These are phyloP conservation scores for Physella acuta DNA, from an alignment of 1,140 invertebrate species.

Conservation along the genomic window DNA sequence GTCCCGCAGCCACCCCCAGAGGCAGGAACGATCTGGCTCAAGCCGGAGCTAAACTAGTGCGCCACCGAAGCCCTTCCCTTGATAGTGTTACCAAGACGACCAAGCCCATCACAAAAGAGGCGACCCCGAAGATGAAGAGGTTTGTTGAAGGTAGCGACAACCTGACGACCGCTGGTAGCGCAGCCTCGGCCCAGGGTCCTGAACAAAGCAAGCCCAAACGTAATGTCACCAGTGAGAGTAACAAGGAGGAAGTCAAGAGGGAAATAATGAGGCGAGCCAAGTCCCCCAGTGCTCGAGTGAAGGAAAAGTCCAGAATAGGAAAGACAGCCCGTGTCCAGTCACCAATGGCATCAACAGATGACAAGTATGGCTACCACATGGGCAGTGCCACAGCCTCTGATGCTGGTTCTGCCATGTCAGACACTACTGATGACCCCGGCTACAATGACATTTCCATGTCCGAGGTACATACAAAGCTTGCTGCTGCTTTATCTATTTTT, in stretches of 20 bases:
- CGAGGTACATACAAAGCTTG: constrained; percentile 30
- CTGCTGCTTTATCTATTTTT: too few species aligned
- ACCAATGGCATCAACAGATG: constrained; percentile 23
- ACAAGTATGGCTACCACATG: constrained; percentile 21
- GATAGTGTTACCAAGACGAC: constrained; percentile 6
- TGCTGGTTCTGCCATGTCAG: constrained; percentile 23
- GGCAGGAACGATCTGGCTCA: constrained; percentile 1
- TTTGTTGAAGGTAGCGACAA: constrained; percentile 50
- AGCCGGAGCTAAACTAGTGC: constrained; percentile 30
- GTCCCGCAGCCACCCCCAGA: neutral
- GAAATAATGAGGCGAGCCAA: constrained; percentile 42
- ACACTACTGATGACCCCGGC: constrained; percentile 26
- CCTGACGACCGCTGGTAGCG: constrained; percentile 18
- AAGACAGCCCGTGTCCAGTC: constrained; percentile 38
- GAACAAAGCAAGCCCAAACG: constrained; percentile 21
- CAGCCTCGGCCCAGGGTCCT: constrained; percentile 12
- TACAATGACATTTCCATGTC: constrained; percentile 33
- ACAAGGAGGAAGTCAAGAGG: constrained; percentile 44
- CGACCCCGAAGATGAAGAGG: constrained; percentile 34
- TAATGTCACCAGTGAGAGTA: constrained; percentile 38
- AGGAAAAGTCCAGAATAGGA: constrained; percentile 46
- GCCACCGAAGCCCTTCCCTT: constrained; percentile 27
- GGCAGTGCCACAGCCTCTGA: constrained; percentile 22
- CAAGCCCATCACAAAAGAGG: neutral
- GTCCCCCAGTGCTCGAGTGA: constrained; percentile 53